These are phyloP conservation scores for Xanthostigma xanthostigma DNA, from an alignment of 2,888 invertebrate genomes.

Conservation along the genomic window DNA sequence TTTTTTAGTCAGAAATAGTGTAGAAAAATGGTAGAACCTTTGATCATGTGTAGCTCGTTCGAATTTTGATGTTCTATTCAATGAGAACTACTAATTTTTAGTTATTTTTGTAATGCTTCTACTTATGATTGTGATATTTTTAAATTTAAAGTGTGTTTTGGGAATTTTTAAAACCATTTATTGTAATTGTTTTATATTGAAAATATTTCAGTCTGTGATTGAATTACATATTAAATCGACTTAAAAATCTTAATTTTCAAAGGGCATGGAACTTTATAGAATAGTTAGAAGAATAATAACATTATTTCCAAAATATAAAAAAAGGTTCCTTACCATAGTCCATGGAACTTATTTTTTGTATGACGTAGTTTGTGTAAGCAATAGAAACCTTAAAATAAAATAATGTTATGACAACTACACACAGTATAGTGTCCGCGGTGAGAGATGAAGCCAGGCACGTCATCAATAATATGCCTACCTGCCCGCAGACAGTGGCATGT, in stretches of 20 bases:
- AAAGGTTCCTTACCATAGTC: background rate
- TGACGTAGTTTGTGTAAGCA: no score
- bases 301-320: background rate
- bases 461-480: no score
- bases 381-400: no score
- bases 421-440: no score
- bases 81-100: no score
- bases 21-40: background rate
- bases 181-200: background rate
- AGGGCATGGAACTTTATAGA: background rate
- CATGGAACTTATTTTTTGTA: background rate
- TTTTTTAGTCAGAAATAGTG: no score
- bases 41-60: background rate
- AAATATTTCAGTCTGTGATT: no score
- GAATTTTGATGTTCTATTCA: background rate
- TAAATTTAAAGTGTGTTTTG: background rate
- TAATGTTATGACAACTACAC: no score
- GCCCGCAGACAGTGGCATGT: no score
- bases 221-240: no score
- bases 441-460: no score
- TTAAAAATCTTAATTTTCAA: no score
- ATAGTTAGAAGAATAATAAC: background rate
- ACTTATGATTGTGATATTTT: background rate
- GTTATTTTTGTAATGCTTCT: background rate
- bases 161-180: background rate